Evolutionary conservation across 2,888 invertebrate genomes (phyloP).

Genomic region (Hirtodrosophila cameraria): DNA sequence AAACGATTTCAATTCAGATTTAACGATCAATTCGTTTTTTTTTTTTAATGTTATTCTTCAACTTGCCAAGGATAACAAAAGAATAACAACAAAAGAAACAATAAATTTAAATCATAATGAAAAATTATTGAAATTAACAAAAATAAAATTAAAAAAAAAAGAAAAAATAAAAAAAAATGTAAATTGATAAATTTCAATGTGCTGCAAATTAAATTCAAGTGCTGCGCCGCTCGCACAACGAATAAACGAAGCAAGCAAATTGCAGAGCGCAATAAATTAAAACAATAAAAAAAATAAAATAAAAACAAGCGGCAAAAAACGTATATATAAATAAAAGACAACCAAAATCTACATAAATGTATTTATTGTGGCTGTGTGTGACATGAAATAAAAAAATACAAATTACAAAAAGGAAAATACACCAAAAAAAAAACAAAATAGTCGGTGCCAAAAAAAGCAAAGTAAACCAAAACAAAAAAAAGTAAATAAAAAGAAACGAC

Average conservation of each 20-base stretch:
- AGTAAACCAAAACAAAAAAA: slow-evolving; percentile 49
- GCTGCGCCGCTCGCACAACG: slow-evolving; percentile 65
- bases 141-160: slow-evolving; percentile 9
- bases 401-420: slow-evolving; percentile 11
- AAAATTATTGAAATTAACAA: slow-evolving; percentile 52
- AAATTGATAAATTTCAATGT: slow-evolving; percentile 73
- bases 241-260: slow-evolving; percentile 64
- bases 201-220: slow-evolving; percentile 77
- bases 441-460: slow-evolving; percentile 67
- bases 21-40: slow-evolving; percentile 14
- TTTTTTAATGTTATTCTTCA: slow-evolving; percentile 58
- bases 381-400: slow-evolving; percentile 31
- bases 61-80: slow-evolving; percentile 37
- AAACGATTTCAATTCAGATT: slow-evolving; percentile 17
- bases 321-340: slow-evolving; percentile 35
- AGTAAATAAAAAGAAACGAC: slow-evolving; percentile 7
- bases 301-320: slow-evolving; percentile 43
- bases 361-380: slow-evolving; percentile 67
- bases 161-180: slow-evolving; percentile 52
- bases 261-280: slow-evolving; percentile 79
- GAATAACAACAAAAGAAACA: slow-evolving; percentile 7
- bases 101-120: slow-evolving; percentile 32
- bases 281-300: too few relatives aligned
- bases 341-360: slow-evolving; percentile 74
- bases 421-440: slow-evolving; percentile 25